These are phyloP conservation scores for Andrena hattorfiana DNA, from an alignment of 2,888 invertebrate species.

Conservation along the genomic window DNA sequence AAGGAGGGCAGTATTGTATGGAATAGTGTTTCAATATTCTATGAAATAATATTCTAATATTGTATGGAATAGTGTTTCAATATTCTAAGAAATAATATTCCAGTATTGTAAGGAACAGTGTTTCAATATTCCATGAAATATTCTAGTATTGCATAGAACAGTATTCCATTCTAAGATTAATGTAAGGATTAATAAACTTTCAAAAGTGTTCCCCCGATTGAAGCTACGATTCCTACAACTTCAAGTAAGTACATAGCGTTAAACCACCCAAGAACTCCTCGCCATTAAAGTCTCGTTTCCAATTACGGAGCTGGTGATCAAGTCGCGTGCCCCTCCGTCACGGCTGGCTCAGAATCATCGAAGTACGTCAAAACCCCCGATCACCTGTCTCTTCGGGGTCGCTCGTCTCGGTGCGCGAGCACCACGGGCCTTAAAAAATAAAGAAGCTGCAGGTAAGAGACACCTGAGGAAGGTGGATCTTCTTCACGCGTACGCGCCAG, in stretches of 20 bases:
- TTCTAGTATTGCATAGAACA: too few species aligned
- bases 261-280: not conserved
- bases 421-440: conserved; percentile 11
- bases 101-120: too few species aligned
- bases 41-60: too few species aligned
- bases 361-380: conserved; percentile 36
- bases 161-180: too few species aligned
- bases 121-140: too few species aligned
- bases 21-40: too few species aligned
- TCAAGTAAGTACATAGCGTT: not conserved
- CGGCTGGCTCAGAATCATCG: conserved; percentile 24
- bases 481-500: conserved; percentile 12
- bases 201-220: too few species aligned
- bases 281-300: conserved; percentile 5
- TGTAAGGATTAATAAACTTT: too few species aligned
- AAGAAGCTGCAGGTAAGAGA: conserved; percentile 35
- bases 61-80: too few species aligned
- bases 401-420: conserved; percentile 44
- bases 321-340: conserved; percentile 52
- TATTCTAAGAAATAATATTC: too few species aligned
- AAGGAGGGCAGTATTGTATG: too few species aligned
- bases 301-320: conserved; percentile 35
- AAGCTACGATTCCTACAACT: not conserved
- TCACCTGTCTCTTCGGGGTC: conserved; percentile 50
- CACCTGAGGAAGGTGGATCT: conserved; percentile 55